Evolutionary conservation across 2,113 vertebrate genomes (phyloP).

Genomic region (Panthera uncia): DNA sequence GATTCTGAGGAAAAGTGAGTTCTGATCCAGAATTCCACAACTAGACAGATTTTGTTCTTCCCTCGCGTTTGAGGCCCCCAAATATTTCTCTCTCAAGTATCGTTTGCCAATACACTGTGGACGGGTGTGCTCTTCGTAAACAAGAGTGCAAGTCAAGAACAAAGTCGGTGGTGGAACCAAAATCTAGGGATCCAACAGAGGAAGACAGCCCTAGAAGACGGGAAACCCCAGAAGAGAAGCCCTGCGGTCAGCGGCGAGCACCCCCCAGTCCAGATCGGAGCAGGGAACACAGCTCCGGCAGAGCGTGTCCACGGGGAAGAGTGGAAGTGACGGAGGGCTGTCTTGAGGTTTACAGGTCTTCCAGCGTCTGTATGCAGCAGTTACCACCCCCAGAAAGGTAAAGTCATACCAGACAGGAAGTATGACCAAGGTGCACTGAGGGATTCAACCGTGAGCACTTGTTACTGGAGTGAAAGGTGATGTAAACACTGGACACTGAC

Average conservation of each 20-base stretch:
- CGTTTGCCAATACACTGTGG: not conserved
- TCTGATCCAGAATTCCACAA: not conserved
- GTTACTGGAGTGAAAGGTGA: rapidly evolving
- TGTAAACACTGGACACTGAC: not conserved
- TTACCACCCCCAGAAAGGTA: not conserved
- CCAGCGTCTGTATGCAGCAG: not conserved
- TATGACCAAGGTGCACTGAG: rapidly evolving
- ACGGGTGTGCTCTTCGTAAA: not conserved
- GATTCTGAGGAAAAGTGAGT: too few relatives aligned
- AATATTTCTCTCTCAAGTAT: not conserved
- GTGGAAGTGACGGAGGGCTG: rapidly evolving
- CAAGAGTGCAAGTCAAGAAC: not conserved
- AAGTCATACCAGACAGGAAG: too few relatives aligned
- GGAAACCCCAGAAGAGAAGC: not conserved
- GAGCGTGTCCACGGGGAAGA: too few relatives aligned
- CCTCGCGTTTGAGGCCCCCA: not conserved
- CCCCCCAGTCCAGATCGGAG: rapidly evolving
- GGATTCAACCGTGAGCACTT: too few relatives aligned
- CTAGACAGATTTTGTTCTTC: not conserved
- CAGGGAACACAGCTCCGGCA: rapidly evolving
- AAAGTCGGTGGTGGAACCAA: not conserved
- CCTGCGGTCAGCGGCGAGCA: rapidly evolving
- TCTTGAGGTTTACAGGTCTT: not conserved
- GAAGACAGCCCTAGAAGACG: not conserved
- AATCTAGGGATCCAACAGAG: rapidly evolving